phyloP scores from a whole-genome alignment of 2,888 invertebrate species.

The Drosophila monieri region DNA sequence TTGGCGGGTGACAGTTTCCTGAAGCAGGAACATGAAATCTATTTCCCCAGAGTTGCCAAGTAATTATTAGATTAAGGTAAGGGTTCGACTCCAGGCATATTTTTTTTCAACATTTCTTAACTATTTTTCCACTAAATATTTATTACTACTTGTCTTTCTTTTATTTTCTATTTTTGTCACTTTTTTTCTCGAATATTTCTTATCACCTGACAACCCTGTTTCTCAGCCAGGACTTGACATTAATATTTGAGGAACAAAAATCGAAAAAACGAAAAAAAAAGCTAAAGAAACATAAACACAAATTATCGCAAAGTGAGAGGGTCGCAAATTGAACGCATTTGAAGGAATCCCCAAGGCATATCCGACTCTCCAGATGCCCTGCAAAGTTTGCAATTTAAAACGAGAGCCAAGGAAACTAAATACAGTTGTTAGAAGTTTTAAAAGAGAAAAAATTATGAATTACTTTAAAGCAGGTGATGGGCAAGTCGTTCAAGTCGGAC shows the following conservation, averaged over 20 bases:
- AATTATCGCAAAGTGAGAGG: conserved; percentile 59
- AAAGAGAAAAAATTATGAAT: background rate
- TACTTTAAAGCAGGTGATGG: no score
- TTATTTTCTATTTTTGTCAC: background rate
- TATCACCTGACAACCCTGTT: conserved; percentile 26
- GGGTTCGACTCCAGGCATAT: no score
- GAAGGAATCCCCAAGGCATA: conserved; percentile 44
- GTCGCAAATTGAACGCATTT: conserved; percentile 51
- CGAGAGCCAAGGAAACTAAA: background rate
- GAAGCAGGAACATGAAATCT: conserved; percentile 31
- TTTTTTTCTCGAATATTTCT: background rate
- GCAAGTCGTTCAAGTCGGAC: background rate
- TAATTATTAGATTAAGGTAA: background rate
- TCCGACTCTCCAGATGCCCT: conserved; percentile 20
- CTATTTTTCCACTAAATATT: no score
- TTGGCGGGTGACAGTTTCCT: conserved; percentile 57
- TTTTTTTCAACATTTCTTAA: no score
- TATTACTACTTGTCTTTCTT: no score
- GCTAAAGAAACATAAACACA: conserved; percentile 42
- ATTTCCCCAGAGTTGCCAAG: conserved; percentile 44
- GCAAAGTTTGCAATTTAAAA: background rate
- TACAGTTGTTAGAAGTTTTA: background rate
- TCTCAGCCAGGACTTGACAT: conserved; percentile 47
- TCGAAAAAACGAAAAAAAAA: conserved; percentile 28
- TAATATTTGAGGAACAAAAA: conserved; percentile 51